phyloP scores from a whole-genome alignment of 23 tunicate species.

The Phallusia fumigata region DNA sequence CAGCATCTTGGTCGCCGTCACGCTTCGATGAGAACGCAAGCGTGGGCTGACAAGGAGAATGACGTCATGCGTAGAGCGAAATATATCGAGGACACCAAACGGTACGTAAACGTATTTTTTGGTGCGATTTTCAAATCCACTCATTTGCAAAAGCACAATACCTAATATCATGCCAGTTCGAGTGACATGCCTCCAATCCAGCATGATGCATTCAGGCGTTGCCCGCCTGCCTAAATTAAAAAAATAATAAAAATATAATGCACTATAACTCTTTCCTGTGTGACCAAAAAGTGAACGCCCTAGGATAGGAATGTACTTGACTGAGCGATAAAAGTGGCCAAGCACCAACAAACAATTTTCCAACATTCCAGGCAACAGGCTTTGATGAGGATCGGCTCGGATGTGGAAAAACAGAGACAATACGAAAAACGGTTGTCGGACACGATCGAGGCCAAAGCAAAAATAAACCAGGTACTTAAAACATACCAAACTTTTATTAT shows the following conservation, averaged over 20 bases:
- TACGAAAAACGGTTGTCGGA: slow-evolving; percentile 54
- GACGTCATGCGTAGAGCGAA: slow-evolving; percentile 34
- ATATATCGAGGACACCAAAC: slow-evolving; percentile 61
- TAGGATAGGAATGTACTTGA: too few species aligned
- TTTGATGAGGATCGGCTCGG: slow-evolving; percentile 73
- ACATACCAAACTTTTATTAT: too few species aligned
- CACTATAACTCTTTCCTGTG: too few species aligned
- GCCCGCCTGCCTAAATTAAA: too few species aligned
- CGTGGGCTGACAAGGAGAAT: slow-evolving; percentile 39
- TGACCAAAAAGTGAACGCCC: too few species aligned
- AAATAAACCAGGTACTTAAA: slow-evolving; percentile 73
- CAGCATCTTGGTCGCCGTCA: slow-evolving; percentile 50
- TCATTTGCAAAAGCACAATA: too few species aligned
- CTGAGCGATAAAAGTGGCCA: too few species aligned
- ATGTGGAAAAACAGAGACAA: slow-evolving; percentile 67
- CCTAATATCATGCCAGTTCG: too few species aligned
- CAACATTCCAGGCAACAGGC: slow-evolving; percentile 53
- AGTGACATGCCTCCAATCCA: too few species aligned
- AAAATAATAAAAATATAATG: too few species aligned
- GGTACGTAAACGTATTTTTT: slow-evolving; percentile 42
- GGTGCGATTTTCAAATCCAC: too few species aligned
- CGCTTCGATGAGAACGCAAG: slow-evolving; percentile 24
- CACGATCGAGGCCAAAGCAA: slow-evolving; percentile 84
- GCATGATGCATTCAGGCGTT: too few species aligned
- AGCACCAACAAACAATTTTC: neutral